A percentile compares a stretch with the other conserved stretches of the same genome.
phyloP scores from a whole-genome alignment of 2,797 vertebrate species.

The Yasuhikotakia modesta region DNA sequence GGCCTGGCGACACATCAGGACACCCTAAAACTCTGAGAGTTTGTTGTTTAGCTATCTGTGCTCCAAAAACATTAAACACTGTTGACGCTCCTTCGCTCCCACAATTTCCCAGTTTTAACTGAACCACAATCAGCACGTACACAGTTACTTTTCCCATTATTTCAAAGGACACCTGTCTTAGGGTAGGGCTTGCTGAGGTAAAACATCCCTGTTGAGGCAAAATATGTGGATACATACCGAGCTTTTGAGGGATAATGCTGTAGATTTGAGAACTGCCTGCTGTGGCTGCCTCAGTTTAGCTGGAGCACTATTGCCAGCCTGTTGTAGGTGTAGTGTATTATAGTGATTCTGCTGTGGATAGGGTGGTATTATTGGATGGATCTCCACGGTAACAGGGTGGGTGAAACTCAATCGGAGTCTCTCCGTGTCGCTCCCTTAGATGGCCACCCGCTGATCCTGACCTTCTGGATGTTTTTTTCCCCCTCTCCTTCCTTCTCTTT shows the following conservation, averaged over 20 bases:
- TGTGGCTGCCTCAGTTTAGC: conserved; percentile 20
- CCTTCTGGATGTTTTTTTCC: conserved; percentile 81
- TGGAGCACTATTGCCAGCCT: conserved; percentile 26
- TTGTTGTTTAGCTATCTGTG: not conserved
- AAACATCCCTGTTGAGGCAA: conserved; percentile 21
- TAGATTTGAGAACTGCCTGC: conserved; percentile 18
- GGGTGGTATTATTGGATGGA: conserved; percentile 62
- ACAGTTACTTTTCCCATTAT: not conserved
- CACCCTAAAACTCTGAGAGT: not conserved
- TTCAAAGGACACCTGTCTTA: conserved; percentile 14
- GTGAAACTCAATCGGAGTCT: conserved; percentile 80
- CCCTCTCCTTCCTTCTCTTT: conserved; percentile 71
- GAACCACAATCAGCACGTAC: not conserved
- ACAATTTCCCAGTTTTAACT: not conserved
- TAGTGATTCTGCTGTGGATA: conserved; percentile 40
- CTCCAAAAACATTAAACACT: not conserved
- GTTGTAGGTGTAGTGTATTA: conserved; percentile 36
- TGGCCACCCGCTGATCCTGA: conserved; percentile 81
- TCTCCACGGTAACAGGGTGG: conserved; percentile 69
- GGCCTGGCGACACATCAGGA: not conserved
- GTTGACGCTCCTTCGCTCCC: not conserved
- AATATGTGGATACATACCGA: not conserved
- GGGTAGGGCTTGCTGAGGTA: not conserved
- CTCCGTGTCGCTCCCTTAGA: conserved; percentile 75
- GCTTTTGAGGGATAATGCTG: conserved; percentile 31